Conservation (phyloP, 2,113 vertebrate species). For the Peromyscus leucopus region DNA sequence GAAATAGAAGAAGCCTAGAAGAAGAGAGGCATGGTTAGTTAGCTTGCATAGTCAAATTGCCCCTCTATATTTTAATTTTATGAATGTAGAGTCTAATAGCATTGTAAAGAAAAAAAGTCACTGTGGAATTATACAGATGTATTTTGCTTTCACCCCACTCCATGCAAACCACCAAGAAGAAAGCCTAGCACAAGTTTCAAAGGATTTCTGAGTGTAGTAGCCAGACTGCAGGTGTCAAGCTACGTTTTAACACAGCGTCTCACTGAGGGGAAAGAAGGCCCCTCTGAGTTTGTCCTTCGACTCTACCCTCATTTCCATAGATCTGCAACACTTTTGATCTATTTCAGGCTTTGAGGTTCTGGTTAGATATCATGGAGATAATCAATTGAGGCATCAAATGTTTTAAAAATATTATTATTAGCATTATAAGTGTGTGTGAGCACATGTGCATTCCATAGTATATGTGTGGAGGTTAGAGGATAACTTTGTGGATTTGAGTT, state of each 20-base stretch:
- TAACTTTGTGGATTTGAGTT: neutral
- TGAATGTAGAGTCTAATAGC: slow-evolving; percentile 13
- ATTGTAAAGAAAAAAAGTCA: slow-evolving; percentile 9
- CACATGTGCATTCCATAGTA: too few relatives aligned
- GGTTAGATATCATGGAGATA: neutral
- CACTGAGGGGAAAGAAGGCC: neutral
- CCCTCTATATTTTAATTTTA: neutral
- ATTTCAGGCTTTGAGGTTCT: slow-evolving; percentile 6
- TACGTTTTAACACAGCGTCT: neutral
- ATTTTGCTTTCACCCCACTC: neutral
- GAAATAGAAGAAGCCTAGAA: slow-evolving; percentile 93
- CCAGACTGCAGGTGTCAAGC: neutral
- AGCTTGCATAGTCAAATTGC: neutral
- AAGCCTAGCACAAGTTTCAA: neutral
- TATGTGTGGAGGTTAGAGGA: neutral
- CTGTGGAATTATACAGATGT: neutral
- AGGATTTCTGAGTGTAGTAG: neutral
- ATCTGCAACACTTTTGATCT: neutral
- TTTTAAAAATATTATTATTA: neutral
- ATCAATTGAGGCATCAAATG: neutral
- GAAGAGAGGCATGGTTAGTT: slow-evolving; percentile 66
- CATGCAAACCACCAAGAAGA: neutral
- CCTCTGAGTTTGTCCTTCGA: neutral
- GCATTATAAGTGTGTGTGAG: neutral
- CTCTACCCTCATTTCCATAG: neutral